Conservation (phyloP, 1,140 invertebrate genomes). For the Diachasmimorpha longicaudata region DNA sequence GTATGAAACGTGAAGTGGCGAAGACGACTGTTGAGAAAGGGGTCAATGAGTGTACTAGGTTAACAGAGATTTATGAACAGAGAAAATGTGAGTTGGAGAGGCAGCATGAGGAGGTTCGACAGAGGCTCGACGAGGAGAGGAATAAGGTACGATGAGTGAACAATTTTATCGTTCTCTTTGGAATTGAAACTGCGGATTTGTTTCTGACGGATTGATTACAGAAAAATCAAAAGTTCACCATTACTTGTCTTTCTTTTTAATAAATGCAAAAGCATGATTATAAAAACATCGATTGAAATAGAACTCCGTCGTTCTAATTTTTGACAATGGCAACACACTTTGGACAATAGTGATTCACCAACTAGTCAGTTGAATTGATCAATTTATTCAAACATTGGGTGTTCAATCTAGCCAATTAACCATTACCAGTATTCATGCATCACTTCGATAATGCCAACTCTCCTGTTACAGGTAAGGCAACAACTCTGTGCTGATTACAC, state of each 20-base stretch:
- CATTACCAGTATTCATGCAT: neutral
- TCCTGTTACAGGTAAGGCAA: constrained; percentile 43
- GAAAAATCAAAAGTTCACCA: too few relatives aligned
- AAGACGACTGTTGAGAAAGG: constrained; percentile 81
- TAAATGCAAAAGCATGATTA: too few relatives aligned
- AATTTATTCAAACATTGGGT: too few relatives aligned
- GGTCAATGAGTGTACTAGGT: constrained; percentile 78
- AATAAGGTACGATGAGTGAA: constrained; percentile 65
- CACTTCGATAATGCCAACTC: neutral
- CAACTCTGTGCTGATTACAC: constrained; percentile 52
- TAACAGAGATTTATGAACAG: constrained; percentile 77
- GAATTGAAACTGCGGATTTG: too few relatives aligned
- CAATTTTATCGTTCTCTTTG: neutral
- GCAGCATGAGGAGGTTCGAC: constrained; percentile 78
- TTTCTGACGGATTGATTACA: too few relatives aligned
- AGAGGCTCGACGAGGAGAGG: constrained; percentile 72
- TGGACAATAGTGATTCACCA: too few relatives aligned
- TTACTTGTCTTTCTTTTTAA: too few relatives aligned
- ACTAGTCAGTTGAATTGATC: too few relatives aligned
- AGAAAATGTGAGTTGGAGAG: constrained; percentile 77
- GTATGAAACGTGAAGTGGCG: constrained; percentile 77
- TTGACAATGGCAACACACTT: too few relatives aligned
- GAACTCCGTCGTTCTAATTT: too few relatives aligned
- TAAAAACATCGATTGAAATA: too few relatives aligned
- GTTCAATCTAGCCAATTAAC: too few relatives aligned